These are phyloP conservation scores for Tapirus terrestris DNA, from an alignment of 2,113 vertebrate species.

Conservation along the genomic window DNA sequence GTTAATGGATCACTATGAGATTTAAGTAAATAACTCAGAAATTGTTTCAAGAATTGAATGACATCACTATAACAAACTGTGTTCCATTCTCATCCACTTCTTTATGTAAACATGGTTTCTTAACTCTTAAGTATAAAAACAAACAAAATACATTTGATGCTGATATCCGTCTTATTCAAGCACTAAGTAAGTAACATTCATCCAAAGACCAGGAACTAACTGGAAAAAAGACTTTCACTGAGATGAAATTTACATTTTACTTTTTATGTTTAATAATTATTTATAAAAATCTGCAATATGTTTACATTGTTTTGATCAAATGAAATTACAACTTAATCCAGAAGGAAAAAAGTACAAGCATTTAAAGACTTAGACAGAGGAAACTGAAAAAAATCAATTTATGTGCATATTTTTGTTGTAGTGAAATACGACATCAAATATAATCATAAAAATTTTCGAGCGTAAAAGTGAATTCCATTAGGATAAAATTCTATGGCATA, in stretches of 20 bases:
- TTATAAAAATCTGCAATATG: not conserved
- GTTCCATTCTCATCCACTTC: not conserved
- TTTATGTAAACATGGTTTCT: not conserved
- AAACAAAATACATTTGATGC: not conserved
- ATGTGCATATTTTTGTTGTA: not conserved
- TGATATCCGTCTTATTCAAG: not conserved
- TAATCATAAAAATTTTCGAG: constrained; percentile 17
- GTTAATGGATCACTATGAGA: not conserved
- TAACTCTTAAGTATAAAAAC: not conserved
- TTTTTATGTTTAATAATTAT: not conserved
- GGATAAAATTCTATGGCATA: not conserved
- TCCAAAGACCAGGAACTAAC: not conserved
- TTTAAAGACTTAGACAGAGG: not conserved
- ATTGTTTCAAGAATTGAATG: constrained; percentile 3
- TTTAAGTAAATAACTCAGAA: not conserved
- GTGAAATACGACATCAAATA: not conserved
- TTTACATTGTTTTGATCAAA: not conserved
- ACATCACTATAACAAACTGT: not conserved
- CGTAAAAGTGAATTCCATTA: not conserved
- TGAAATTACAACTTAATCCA: not conserved
- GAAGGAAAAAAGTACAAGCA: not conserved
- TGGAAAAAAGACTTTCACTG: not conserved
- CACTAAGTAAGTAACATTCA: not conserved
- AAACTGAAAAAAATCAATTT: not conserved
- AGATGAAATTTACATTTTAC: not conserved